Base-by-base conservation (phyloP, 1,140 invertebrate genomes). In the Diabrotica virgifera region DNA sequence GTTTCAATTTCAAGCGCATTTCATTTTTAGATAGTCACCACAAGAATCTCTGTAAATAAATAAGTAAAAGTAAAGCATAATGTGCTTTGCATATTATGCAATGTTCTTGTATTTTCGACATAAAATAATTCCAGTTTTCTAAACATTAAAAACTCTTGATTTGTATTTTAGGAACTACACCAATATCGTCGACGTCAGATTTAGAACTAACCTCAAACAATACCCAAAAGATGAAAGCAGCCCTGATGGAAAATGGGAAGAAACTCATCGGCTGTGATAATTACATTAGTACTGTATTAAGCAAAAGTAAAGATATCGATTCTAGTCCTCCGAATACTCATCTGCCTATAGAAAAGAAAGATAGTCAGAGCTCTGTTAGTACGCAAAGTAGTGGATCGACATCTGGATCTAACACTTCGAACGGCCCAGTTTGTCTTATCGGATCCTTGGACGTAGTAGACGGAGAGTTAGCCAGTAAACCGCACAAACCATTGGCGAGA, bases 201-300 rank as follows among this genome's bases (percentile, higher is more conserved):
- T 62, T 57, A 67, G 69, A 69, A 56, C 59, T 67, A 52, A 70
- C 65, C 58, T 85, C 79, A 57, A 80, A 80, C 36, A 76, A 81
- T 64, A 80, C 79, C 70, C 76, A 79, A 73, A 84, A 78, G 72
- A 72, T 82, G 78, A 71, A 80, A 82, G 70, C 82, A 80, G 67
- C 82, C 78, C 76, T 85, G 81, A 72, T 69, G 5, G 72, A 74
- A 61, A 82, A 80, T 70, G 79, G 83, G 69, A 79, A 85, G 69
- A 87, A 86, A 76, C 84, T 85, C 71, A 87, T 87, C 67, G 86
- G 85, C 35, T 83, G 83, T 64, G 86, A 88, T 76, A 88, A 87
- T 80, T 87, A 87, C 73, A 85, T 87, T 61, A 86, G 84, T 12
- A 87, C 85, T 54, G 60, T 85, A 81, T 70, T 77, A 61, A 83